Evolutionary conservation across 1,140 invertebrate genomes (phyloP).

Genomic region (Euwallacea similis): DNA sequence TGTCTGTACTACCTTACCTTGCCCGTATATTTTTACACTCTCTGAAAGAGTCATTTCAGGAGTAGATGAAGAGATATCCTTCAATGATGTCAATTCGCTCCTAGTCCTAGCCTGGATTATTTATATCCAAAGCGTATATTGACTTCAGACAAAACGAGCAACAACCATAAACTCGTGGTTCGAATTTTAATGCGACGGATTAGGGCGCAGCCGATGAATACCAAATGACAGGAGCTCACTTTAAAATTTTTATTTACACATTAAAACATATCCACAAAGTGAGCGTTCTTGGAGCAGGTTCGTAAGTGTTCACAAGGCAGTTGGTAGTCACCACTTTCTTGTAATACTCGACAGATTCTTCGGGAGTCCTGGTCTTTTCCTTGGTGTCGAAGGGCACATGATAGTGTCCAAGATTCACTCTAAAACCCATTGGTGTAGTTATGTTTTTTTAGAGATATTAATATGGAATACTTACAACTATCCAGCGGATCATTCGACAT

Average conservation of each 20-base stretch:
- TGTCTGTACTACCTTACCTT: too few species aligned
- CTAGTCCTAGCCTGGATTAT: constrained; percentile 10
- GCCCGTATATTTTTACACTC: not conserved
- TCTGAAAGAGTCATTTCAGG: not conserved
- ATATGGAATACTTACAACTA: constrained; percentile 59
- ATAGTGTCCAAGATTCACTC: constrained; percentile 60
- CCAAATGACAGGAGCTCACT: not conserved
- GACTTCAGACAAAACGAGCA: constrained; percentile 18
- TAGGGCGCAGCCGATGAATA: constrained; percentile 7
- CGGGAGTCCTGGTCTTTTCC: constrained; percentile 55
- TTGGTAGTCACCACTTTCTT: constrained; percentile 48
- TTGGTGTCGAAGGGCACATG: constrained; percentile 61
- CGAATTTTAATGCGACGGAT: constrained; percentile 6
- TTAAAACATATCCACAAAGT: not conserved
- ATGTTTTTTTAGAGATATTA: too few species aligned
- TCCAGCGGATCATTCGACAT: constrained; percentile 76
- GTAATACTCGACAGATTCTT: constrained; percentile 55
- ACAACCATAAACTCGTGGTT: constrained; percentile 12
- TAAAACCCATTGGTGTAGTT: constrained; percentile 45
- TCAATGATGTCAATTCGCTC: not conserved
- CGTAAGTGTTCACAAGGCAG: constrained; percentile 35
- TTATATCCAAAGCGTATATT: constrained; percentile 18
- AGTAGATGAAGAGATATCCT: not conserved
- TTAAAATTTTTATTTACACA: not conserved
- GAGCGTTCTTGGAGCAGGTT: constrained; percentile 8